These are phyloP conservation scores for Melieria crassipennis DNA, from an alignment of 2,888 invertebrate genomes.

Conservation along the genomic window DNA sequence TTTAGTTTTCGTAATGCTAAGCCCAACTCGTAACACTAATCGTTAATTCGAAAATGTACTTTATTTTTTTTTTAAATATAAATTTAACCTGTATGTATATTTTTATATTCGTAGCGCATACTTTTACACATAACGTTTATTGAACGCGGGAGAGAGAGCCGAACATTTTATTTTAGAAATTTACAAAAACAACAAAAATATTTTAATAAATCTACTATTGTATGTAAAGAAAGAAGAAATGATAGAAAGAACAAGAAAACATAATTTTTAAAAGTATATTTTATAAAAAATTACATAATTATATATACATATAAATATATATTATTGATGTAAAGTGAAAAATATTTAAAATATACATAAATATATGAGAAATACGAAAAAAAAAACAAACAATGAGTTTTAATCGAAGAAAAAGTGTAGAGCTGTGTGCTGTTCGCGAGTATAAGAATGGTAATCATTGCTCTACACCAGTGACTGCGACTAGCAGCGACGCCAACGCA, in stretches of 20 bases:
- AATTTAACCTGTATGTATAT: background rate
- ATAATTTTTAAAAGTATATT: constrained; percentile 27
- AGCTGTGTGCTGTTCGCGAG: no score
- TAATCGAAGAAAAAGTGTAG: no score
- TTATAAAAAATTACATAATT: constrained; percentile 36
- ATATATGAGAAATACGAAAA: background rate
- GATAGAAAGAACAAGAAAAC: constrained; percentile 1
- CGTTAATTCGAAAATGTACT: background rate
- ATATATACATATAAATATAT: constrained; percentile 40
- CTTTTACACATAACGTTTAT: no score
- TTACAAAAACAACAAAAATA: constrained; percentile 7
- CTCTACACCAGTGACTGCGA: no score
- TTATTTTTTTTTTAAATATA: background rate
- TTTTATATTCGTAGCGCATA: no score
- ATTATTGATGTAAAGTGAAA: constrained; percentile 58
- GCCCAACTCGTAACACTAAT: background rate
- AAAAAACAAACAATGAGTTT: no score
- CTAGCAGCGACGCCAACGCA: no score
- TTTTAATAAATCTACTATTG: background rate
- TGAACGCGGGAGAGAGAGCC: no score
- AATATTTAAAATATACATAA: constrained; percentile 41
- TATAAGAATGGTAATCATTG: no score
- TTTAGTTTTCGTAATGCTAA: background rate
- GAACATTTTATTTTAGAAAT: constrained; percentile 12
- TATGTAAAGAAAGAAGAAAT: background rate